These are phyloP conservation scores for Pangasius djambal DNA, from an alignment of 2,797 vertebrate genomes.

Conservation along the genomic window DNA sequence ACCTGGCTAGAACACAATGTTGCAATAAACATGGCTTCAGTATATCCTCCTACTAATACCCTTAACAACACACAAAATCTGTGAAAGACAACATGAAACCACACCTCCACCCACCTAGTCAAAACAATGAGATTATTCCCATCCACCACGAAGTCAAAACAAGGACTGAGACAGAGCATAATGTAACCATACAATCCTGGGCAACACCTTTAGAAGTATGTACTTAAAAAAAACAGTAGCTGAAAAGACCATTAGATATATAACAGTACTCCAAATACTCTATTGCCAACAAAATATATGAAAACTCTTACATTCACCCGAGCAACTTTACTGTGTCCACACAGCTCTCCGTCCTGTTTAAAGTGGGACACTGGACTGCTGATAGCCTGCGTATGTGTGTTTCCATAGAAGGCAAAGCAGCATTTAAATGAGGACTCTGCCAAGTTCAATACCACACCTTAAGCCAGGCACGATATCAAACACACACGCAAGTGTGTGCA, in stretches of 20 bases:
- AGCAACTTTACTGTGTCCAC: not conserved
- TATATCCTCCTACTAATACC: not conserved
- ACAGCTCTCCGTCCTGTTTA: not conserved
- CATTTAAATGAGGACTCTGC: constrained; percentile 34
- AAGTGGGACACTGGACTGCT: not conserved
- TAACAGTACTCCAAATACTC: not conserved
- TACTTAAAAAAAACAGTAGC: not conserved
- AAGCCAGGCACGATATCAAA: constrained; percentile 26
- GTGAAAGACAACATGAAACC: constrained; percentile 6
- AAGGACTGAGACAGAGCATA: not conserved
- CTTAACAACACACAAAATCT: not conserved
- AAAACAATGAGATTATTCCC: constrained; percentile 33
- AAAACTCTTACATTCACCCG: constrained; percentile 36
- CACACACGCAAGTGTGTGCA: not conserved
- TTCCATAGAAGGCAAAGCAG: constrained; percentile 58
- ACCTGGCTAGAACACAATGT: not conserved
- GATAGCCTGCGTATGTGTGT: not conserved
- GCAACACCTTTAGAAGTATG: not conserved
- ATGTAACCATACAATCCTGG: not conserved
- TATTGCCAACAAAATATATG: not conserved
- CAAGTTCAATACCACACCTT: constrained; percentile 56
- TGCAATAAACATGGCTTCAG: not conserved
- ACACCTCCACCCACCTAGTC: constrained; percentile 37
- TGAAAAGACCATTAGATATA: not conserved
- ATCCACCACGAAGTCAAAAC: constrained; percentile 24